A percentile compares a stretch with the other conserved stretches of the same genome.
Conservation (phyloP, 2,113 vertebrate genomes). For the Toxotes jaculatrix region DNA sequence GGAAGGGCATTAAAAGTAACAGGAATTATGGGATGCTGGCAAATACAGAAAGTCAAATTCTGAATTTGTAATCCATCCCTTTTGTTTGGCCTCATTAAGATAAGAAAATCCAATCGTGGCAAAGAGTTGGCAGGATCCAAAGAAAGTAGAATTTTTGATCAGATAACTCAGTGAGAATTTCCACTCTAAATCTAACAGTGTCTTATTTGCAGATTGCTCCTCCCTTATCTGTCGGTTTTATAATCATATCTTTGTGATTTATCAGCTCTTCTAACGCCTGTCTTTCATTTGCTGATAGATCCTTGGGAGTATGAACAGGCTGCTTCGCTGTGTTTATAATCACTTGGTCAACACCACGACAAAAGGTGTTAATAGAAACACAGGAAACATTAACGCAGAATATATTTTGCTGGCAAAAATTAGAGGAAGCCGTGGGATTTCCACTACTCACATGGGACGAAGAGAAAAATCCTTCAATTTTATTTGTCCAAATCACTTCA, state of each 20-base stretch:
- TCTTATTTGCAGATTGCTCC: neutral
- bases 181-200: neutral
- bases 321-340: neutral
- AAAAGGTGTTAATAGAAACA: neutral
- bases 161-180: constrained; percentile 5
- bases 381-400: neutral
- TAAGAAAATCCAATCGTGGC: neutral
- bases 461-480: neutral
- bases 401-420: neutral
- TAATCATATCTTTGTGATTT: neutral
- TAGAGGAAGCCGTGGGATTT: neutral
- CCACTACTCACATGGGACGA: neutral
- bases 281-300: constrained; percentile 1
- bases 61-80: neutral
- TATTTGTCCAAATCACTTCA: neutral
- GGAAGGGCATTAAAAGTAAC: neutral
- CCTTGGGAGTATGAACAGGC: neutral
- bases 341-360: neutral
- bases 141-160: neutral
- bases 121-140: neutral
- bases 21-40: neutral
- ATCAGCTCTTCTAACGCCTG: neutral
- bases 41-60: neutral
- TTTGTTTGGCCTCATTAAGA: constrained; percentile 5
- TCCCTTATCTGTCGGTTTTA: neutral